Evolutionary conservation across 2,797 vertebrate genomes (phyloP).

Genomic region (Anniella stebbinsi): DNA sequence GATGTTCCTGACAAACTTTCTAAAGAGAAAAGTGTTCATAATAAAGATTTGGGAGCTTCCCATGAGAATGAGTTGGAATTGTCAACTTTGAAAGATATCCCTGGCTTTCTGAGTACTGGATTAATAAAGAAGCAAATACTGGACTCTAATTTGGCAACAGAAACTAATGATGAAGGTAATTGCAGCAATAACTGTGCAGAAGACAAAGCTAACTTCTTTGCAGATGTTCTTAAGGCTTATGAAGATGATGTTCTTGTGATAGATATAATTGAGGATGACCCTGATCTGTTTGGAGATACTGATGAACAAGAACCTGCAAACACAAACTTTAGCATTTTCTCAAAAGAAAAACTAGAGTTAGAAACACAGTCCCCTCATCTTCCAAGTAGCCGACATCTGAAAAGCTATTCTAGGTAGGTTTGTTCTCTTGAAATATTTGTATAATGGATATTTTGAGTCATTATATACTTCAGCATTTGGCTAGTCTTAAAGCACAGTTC

Average conservation of each 20-base stretch:
- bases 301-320: constrained; percentile 62
- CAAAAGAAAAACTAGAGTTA: constrained; percentile 39
- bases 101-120: constrained; percentile 41
- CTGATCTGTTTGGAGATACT: constrained; percentile 87
- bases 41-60: constrained; percentile 1
- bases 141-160: constrained; percentile 37
- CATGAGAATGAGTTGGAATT: constrained; percentile 40
- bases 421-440: constrained; percentile 17
- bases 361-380: constrained; percentile 38
- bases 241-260: constrained; percentile 92
- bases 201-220: constrained; percentile 34
- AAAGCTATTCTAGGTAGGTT: constrained; percentile 74
- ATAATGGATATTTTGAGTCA: not conserved
- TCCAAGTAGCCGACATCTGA: constrained; percentile 46
- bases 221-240: constrained; percentile 88
- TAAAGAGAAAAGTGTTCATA: constrained; percentile 20
- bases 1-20: constrained; percentile 48
- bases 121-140: constrained; percentile 37
- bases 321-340: constrained; percentile 10
- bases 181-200: constrained; percentile 51
- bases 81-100: constrained; percentile 44
- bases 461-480: not conserved
- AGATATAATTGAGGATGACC: constrained; percentile 91
- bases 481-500: not conserved
- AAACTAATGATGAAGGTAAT: constrained; percentile 49